Conservation (phyloP, 2,888 invertebrate genomes). For the Heliconius aoede region DNA sequence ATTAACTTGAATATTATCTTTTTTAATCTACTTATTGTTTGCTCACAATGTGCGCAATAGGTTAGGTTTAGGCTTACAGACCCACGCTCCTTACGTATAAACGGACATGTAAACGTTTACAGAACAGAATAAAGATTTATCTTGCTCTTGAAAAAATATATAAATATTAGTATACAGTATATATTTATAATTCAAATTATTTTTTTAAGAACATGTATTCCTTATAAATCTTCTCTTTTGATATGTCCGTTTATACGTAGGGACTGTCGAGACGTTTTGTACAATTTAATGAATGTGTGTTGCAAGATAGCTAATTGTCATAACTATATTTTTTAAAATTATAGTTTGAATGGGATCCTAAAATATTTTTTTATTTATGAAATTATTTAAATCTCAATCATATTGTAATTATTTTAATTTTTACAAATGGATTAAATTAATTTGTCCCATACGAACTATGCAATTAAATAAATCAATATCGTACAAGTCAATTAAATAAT, state of each 20-base stretch:
- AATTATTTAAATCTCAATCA: neutral
- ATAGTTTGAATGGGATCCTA: conserved; percentile 33
- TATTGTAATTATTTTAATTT: neutral
- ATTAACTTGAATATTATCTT: conserved; percentile 30
- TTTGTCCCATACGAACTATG: conserved; percentile 23
- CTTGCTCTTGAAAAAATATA: too few species aligned
- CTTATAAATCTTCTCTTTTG: neutral
- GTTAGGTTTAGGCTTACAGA: conserved; percentile 36
- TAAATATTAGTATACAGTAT: too few species aligned
- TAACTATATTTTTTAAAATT: conserved; percentile 30
- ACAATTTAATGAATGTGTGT: conserved; percentile 33
- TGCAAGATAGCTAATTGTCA: conserved; percentile 37
- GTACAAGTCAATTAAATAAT: conserved; percentile 32
- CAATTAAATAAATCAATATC: conserved; percentile 24
- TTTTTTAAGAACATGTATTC: too few species aligned
- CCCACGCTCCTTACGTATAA: conserved; percentile 5
- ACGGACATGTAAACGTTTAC: neutral
- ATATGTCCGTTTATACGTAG: neutral
- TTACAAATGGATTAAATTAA: neutral
- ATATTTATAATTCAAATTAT: too few species aligned
- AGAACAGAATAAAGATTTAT: too few species aligned
- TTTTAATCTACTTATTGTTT: conserved; percentile 42
- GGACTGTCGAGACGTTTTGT: neutral
- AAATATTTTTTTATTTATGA: neutral
- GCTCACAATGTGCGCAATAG: conserved; percentile 43